Evolutionary conservation across 2,797 vertebrate species (phyloP), one percentile per base, ranked within the genome.

Genomic region (Manis crassicaudata): DNA sequence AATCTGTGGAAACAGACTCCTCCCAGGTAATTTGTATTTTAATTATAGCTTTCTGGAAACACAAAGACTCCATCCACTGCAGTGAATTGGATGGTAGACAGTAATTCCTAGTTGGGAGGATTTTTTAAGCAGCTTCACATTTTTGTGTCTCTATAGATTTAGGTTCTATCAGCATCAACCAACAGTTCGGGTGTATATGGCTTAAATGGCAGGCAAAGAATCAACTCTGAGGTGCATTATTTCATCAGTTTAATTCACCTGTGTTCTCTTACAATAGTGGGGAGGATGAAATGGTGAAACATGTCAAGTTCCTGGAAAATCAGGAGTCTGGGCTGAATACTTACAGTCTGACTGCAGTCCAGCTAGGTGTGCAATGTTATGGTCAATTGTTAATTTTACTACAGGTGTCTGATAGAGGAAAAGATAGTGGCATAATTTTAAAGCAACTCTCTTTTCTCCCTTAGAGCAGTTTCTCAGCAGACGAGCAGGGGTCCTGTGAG

Each of bases 401-500:
- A 18, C 10, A 65, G n/a, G 29, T 58, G 35, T 70, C 52, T 13
- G 13, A n/a, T 0, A 8, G 29, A 63, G 35, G 56, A 40, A 29
- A 76, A 43, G 23, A n/a, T 17, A 58, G 35, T 0, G 2, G 25
- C 13, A 2, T 1, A 12, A 1, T n/a, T 9, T 60, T 37, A n/a
- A 25, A 79, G 35, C 32, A 3, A 23, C 25, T 29, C 9, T 81
- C 16, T 20, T 56, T 50, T 63, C 12, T 92, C n/a, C 18, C 21
- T 25, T 11, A 54, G 3, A 43, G 13, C 35, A 56, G 6, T 58
- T 21, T 46, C 32, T 81, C 1, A 7, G 29, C 16, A 65, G 40
- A 13, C 0, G 2, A 6, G 17, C 1, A 12, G 9, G 2, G 6
- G 11, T 2, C n/a, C 62, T 73, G 20, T 35, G 8, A 9, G 6